Conservation (phyloP, 2,113 vertebrate species). For the Regulus satrapa region DNA sequence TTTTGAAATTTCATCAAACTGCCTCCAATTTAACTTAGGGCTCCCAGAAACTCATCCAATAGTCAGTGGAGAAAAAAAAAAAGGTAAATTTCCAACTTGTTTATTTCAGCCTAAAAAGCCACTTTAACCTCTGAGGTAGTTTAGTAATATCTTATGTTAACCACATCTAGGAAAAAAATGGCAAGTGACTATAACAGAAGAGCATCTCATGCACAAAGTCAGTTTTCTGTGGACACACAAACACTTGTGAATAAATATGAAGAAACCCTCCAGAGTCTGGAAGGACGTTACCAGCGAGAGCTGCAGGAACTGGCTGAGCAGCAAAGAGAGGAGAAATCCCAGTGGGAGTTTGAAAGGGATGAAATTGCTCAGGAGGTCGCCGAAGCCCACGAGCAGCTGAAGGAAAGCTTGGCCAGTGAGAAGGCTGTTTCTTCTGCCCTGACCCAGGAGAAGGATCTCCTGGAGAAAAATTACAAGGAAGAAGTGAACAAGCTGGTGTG, state of each 20-base stretch:
- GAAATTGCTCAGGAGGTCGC: slow-evolving; percentile 68
- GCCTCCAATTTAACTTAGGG: neutral
- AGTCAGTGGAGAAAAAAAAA: neutral
- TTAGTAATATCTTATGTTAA: slow-evolving; percentile 76
- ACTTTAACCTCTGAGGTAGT: slow-evolving; percentile 20
- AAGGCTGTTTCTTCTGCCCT: slow-evolving; percentile 60
- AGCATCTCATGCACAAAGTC: slow-evolving; percentile 77
- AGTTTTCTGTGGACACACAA: slow-evolving; percentile 79
- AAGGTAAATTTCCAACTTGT: neutral
- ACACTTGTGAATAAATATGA: slow-evolving; percentile 73
- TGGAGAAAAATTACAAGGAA: slow-evolving; percentile 73
- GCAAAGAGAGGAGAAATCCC: slow-evolving; percentile 70
- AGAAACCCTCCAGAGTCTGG: slow-evolving; percentile 67
- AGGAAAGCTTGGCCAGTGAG: slow-evolving; percentile 62
- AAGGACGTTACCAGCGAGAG: slow-evolving; percentile 73
- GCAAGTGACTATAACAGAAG: slow-evolving; percentile 83
- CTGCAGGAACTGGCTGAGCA: slow-evolving; percentile 69
- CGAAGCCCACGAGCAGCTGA: slow-evolving; percentile 63
- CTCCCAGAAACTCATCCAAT: neutral
- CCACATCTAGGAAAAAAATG: slow-evolving; percentile 84
- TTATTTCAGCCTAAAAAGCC: neutral
- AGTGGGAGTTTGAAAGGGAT: slow-evolving; percentile 80
- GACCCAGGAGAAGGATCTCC: slow-evolving; percentile 63
- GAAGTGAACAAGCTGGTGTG: slow-evolving; percentile 61
- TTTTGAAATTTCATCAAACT: neutral